Base-by-base conservation (phyloP, 2,888 invertebrate genomes). In the Malacosoma neustria region DNA sequence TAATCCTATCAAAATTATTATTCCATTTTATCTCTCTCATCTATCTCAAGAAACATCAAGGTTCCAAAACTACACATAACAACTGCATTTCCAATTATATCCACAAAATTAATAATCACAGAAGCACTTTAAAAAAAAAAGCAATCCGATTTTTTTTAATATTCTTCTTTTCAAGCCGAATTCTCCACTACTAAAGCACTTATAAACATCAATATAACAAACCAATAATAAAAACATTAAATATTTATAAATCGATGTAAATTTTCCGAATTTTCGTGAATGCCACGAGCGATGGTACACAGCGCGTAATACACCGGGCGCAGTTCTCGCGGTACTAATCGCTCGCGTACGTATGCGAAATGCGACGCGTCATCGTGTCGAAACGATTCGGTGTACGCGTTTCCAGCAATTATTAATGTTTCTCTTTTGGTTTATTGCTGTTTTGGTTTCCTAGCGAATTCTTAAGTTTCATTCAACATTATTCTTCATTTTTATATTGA, bases 311-410 rank as follows among this genome's bases (percentile, higher is more conserved):
- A 61, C 64, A 67, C 65, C 66, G 45, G 54, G 59, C 66, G 69
- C 56, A 55, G 76, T 68, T 73, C 64, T 71, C 72, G 77, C 66
- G 65, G 54, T 64, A 82, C 82, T 82, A 59, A 71, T 68, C 70
- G 61, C 45, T 2, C 11, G 12, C 12, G 15, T n/a, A n/a, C n/a
- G n/a, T 9, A 29, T 14, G 48, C 52, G 49, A 52, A 59, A 54
- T 56, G 54, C 45, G 41, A 50, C 59, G 57, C 61, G 65, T 63
- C 66, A 67, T 60, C 64, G 62, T 54, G 61, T 62, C 62, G 61
- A 70, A 74, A 22, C 67, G 59, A 52, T 59, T 51, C 29, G 45
- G 48, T 62, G 61, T 62, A 57, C 37, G 40, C 29, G 29, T 29
- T 22, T 22, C 9, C 5, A 29, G 29, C 14, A 33, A 30, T 14